Evolutionary conservation across 64 coral and sea anemone genomes (phyloP), one percentile per base, ranked within the genome.

Genomic region (Platygyra sinensis): DNA sequence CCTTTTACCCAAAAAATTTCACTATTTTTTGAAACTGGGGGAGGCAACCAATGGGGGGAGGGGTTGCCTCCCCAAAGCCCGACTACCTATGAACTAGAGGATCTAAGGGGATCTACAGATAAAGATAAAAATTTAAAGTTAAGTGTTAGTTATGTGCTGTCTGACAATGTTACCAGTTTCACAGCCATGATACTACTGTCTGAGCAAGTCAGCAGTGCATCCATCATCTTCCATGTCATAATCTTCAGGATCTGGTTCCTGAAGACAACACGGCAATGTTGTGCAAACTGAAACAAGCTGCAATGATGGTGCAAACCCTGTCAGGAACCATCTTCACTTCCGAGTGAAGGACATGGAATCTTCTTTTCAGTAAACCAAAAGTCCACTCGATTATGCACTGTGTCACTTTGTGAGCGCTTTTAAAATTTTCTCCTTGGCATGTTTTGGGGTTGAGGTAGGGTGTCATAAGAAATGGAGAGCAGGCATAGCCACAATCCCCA

Each of bases 281-380:
- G n/a, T n/a, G n/a, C n/a, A n/a, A n/a, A n/a, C n/a, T n/a, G n/a
- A n/a, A n/a, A 14, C 49, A 80, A 13, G 76, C 42, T 22, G n/a
- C 76, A n/a, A 52, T 52, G 1, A 79, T 79, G 19, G 76, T 79
- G 76, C 76, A 79, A 4, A 79, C 76, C 52, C 76, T 79, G 36
- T 79, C 76, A 1, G 76, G 76, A 59, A 39, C 24, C 76, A 79
- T 79, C 24, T 39, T 79, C 19, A 79, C 8, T 73, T 73, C n/a
- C 30, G 10, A 73, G 28, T 73, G 72, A 10, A 73, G 28, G 6
- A 73, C n/a, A 73, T 79, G 76, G 24, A 79, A 79, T 30, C 76
- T 79, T 8, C 76, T 46, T 55, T 87, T 87, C 74, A 89, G 22
- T 29, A 89, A 24, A 24, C 87, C 87, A 87, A 89, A 78, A 46